Evolutionary conservation across 37 sponge, comb jelly and placozoan genomes (phyloP).

Genomic region (Crambe crambe): DNA sequence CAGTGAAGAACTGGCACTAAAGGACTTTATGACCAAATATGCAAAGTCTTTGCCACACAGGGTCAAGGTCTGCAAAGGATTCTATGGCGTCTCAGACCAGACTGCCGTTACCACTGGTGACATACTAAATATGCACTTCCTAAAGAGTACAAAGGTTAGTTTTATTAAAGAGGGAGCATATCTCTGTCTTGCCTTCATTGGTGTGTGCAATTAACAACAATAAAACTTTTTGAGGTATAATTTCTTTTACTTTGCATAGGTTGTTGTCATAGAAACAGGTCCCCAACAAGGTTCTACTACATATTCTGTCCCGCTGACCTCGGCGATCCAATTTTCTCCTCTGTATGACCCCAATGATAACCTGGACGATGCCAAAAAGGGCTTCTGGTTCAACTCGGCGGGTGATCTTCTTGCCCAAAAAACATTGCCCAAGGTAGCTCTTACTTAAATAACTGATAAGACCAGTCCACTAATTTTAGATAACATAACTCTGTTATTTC

Average conservation of each 20-base stretch:
- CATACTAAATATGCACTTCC: constrained; percentile 47
- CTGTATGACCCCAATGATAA: constrained; percentile 52
- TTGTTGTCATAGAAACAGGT: constrained; percentile 31
- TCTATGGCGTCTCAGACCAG: constrained; percentile 47
- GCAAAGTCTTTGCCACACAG: constrained; percentile 21
- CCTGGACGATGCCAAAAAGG: constrained; percentile 34
- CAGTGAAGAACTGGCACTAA: constrained; percentile 28
- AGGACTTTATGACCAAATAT: constrained; percentile 30
- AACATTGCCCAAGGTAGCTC: constrained; percentile 41
- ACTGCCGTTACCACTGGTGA: constrained; percentile 56
- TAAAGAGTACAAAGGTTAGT: constrained; percentile 58
- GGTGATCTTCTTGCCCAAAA: constrained; percentile 27
- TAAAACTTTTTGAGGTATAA: not conserved
- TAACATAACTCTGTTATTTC: not conserved
- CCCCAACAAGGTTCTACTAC: not conserved
- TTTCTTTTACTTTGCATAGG: not conserved
- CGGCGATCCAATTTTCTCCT: constrained; percentile 28
- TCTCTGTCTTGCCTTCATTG: not conserved
- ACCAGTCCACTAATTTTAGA: not conserved
- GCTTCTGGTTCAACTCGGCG: constrained; percentile 28
- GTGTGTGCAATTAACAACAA: not conserved
- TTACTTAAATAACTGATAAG: not conserved
- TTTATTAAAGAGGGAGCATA: not conserved
- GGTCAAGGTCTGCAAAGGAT: constrained; percentile 54
- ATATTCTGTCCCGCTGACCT: constrained; percentile 48